A percentile compares a stretch with the other conserved stretches of the same genome.
These are phyloP conservation scores for Byasa hedistus DNA, from an alignment of 2,888 invertebrate species.

Conservation along the genomic window DNA sequence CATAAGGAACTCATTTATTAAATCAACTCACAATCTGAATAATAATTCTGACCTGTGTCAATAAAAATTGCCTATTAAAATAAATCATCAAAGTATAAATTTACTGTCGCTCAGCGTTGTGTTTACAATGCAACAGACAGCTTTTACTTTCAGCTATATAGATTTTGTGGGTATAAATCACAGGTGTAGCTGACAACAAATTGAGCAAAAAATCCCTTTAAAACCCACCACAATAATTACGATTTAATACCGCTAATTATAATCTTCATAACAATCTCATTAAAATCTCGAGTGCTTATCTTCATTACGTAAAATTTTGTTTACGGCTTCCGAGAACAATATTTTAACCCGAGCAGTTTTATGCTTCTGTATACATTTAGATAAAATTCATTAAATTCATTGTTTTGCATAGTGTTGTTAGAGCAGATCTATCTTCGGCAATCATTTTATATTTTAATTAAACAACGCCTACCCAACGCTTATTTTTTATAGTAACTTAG, in stretches of 20 bases:
- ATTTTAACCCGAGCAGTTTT: conserved; percentile 67
- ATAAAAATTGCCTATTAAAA: too few species aligned
- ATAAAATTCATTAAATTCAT: conserved; percentile 54
- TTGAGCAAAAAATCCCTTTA: background rate
- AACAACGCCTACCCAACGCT: too few species aligned
- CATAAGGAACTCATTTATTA: too few species aligned
- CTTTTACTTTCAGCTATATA: too few species aligned
- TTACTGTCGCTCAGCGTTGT: too few species aligned
- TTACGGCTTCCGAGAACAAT: conserved; percentile 70
- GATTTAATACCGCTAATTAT: conserved; percentile 37
- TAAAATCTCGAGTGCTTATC: conserved; percentile 59
- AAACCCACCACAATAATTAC: conserved; percentile 16
- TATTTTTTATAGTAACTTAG: too few species aligned
- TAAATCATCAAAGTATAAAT: too few species aligned
- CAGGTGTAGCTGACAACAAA: background rate
- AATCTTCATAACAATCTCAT: conserved; percentile 50
- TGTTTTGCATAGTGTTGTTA: conserved; percentile 26
- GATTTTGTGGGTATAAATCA: too few species aligned
- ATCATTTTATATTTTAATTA: background rate
- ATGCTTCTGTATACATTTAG: conserved; percentile 56
- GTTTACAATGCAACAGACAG: too few species aligned
- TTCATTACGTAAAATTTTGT: conserved; percentile 68
- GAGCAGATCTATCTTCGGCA: background rate
- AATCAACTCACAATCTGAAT: too few species aligned
- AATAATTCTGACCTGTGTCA: too few species aligned